Base-by-base conservation (phyloP, 2,797 vertebrate species). In the Phoeniculus purpureus region DNA sequence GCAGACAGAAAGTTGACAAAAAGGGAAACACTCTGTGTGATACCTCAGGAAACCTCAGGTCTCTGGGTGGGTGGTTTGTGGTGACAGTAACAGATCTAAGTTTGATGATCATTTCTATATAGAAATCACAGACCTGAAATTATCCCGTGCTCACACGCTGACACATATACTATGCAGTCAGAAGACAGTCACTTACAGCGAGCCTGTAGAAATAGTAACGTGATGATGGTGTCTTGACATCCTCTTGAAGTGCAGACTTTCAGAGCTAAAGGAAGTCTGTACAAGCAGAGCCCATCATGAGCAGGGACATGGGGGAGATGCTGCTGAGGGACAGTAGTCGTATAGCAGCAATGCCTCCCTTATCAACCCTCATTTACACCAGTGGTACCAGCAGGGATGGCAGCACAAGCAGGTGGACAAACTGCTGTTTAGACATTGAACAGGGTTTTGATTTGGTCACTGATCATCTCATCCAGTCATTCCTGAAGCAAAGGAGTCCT, bases 21-120 rank as follows among this genome's bases (percentile, higher is more conserved):
- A 68, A 52, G 29, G 34, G 60, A 90, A 87, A 70, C 5, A 22
- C 22, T 60, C 83, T 27, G 74, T 76, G 45, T 27, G 47, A 19
- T 3, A 23, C 40, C 47, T 76, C 47, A 29, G 81, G 71, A 91
- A 91, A 84, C 65, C 60, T 55, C 67, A 48, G 77, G 85, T 76
- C 71, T 70, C 80, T 25, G 74, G 58, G 80, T 92, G 87, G 87
- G 91, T 55, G 85, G 77, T 88, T 94, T 79, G 77, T 91, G 87
- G 80, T 93, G 91, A 92, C 83, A 94, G 77, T 67, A 70, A n/a
- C 20, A 51, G 54, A 86, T 43, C 86, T 91, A 84, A 92, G 86
- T 73, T 25, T 54, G 90, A 73, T 50, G 23, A 15, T 54, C 60
- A 71, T 77, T 89, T 48, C 91, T 80, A 29, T 45, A 81, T 64